These are phyloP conservation scores for Ichneumoninae sp. DNA, from an alignment of 2,888 invertebrate species.

Conservation along the genomic window DNA sequence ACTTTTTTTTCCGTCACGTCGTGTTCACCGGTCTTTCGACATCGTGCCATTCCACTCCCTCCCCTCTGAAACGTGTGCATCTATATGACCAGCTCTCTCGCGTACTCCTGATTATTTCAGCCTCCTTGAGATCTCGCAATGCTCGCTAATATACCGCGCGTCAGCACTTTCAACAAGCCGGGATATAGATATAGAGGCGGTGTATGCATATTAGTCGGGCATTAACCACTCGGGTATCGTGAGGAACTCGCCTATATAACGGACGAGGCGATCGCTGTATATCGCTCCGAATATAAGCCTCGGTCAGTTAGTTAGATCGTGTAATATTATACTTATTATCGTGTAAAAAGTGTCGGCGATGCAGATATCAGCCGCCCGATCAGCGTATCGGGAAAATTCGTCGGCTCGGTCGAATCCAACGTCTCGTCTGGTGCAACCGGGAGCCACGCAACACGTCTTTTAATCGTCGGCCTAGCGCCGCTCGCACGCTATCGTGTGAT, in stretches of 20 bases:
- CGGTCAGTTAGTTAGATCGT: not conserved
- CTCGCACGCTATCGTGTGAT: not conserved
- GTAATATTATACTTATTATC: slow-evolving; percentile 1
- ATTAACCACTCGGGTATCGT: slow-evolving; percentile 10
- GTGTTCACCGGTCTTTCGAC: slow-evolving; percentile 8
- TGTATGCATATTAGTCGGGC: slow-evolving; percentile 1
- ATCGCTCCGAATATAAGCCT: slow-evolving; percentile 11
- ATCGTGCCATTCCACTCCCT: not conserved
- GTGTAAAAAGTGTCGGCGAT: not conserved
- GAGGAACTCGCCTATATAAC: not conserved
- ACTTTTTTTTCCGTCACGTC: not conserved
- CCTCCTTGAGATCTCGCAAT: slow-evolving; percentile 32
- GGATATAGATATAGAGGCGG: slow-evolving; percentile 9
- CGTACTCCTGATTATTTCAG: slow-evolving; percentile 32
- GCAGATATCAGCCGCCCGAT: not conserved
- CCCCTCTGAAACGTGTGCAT: not conserved
- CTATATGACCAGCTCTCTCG: not conserved
- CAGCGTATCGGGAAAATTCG: not conserved
- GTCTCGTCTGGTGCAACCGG: slow-evolving; percentile 8
- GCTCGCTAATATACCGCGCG: slow-evolving; percentile 14
- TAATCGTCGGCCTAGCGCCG: not conserved
- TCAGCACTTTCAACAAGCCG: slow-evolving; percentile 29
- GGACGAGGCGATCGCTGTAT: not conserved
- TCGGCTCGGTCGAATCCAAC: not conserved
- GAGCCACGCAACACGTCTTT: not conserved